phyloP scores from a whole-genome alignment of 92 coral and sea anemone species.

The Parazoanthus darwini region DNA sequence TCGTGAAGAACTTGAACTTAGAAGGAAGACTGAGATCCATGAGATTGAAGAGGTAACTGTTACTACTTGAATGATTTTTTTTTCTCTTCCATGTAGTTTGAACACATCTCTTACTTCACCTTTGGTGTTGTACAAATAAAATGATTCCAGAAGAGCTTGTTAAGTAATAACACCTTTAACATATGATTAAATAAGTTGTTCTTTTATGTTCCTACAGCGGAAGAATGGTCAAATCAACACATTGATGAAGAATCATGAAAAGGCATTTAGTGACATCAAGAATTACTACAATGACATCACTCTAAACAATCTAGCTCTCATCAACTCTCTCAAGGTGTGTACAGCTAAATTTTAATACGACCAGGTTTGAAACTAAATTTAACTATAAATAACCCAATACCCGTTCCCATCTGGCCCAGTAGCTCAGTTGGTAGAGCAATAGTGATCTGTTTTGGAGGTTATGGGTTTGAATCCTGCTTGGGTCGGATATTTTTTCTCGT shows the following conservation, averaged over 20 bases:
- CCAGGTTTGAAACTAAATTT: not conserved
- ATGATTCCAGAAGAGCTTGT: not conserved
- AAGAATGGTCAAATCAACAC: conserved; percentile 99
- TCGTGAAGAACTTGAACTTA: conserved; percentile 91
- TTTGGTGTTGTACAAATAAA: no score
- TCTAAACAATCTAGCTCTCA: conserved; percentile 92
- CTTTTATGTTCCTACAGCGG: conserved; percentile 54
- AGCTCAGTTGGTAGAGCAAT: no score
- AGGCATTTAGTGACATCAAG: conserved; percentile 98
- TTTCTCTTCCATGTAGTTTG: not conserved
- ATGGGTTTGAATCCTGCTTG: no score
- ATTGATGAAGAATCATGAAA: conserved; percentile 97
- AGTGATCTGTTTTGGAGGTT: no score
- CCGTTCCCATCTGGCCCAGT: no score
- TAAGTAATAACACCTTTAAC: not conserved
- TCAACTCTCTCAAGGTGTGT: conserved; percentile 92
- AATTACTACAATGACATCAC: conserved; percentile 99
- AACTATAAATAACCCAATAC: no score
- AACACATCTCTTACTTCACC: no score
- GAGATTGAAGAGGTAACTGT: conserved; percentile 93
- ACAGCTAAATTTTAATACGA: not conserved
- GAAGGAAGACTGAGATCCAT: conserved; percentile 98
- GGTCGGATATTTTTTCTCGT: no score
- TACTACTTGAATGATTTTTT: not conserved
- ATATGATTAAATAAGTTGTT: not conserved